Conservation (phyloP, 1,140 invertebrate genomes). For the Formica selysi region DNA sequence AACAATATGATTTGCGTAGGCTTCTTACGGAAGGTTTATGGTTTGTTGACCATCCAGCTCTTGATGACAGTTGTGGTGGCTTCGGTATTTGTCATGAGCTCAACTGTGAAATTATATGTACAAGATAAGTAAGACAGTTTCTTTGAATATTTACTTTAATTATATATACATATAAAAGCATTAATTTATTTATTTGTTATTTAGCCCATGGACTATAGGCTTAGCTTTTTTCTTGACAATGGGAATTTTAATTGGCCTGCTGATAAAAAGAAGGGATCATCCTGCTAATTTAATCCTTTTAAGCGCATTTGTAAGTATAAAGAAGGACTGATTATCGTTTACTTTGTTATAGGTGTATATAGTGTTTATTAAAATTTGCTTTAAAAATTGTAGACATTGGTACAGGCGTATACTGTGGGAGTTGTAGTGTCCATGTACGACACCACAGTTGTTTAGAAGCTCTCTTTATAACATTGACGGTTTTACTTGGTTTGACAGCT, state of each 20-base stretch:
- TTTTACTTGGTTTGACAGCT: slow-evolving; percentile 90
- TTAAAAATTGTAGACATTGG: slow-evolving; percentile 87
- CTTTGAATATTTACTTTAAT: not conserved
- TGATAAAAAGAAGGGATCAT: slow-evolving; percentile 89
- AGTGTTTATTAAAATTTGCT: not conserved
- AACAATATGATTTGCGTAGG: slow-evolving; percentile 75
- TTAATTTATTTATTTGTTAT: slow-evolving; percentile 73
- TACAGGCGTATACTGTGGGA: slow-evolving; percentile 91
- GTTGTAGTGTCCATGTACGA: slow-evolving; percentile 92
- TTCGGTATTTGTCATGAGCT: slow-evolving; percentile 88
- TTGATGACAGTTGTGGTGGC: slow-evolving; percentile 90
- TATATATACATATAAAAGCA: no score
- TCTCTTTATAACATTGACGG: slow-evolving; percentile 90
- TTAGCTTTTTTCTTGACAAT: slow-evolving; percentile 88
- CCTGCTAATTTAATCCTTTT: slow-evolving; percentile 90
- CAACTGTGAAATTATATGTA: slow-evolving; percentile 89
- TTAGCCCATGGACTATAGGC: slow-evolving; percentile 89
- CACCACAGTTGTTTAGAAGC: slow-evolving; percentile 91
- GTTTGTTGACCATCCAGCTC: slow-evolving; percentile 91
- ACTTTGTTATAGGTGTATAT: not conserved
- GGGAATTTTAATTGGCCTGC: slow-evolving; percentile 88
- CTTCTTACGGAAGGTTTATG: slow-evolving; percentile 95
- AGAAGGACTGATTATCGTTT: not conserved
- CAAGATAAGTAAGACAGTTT: slow-evolving; percentile 88
- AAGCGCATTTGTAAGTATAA: slow-evolving; percentile 89